Percentiles rank a stretch among this genome's conserved stretches.
Conservation (phyloP, 2,888 invertebrate species). For the Phalera bucephala region DNA sequence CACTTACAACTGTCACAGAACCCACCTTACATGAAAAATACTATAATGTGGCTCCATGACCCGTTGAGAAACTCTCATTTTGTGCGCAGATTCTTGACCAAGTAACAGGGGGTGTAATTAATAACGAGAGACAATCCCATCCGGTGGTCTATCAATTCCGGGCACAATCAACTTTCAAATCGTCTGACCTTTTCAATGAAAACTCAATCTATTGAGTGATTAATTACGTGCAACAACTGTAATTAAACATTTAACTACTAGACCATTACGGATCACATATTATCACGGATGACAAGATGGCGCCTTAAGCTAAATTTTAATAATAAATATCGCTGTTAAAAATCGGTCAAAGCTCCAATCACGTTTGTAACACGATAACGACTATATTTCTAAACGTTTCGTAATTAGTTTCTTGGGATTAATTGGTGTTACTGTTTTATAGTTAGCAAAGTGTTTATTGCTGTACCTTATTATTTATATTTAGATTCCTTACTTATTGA, state of each 20-base stretch:
- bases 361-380: conserved; percentile 25
- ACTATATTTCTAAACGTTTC: conserved; percentile 24
- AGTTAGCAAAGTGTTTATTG: conserved; percentile 23
- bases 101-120: no score
- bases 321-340: conserved; percentile 41
- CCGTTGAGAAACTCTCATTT: no score
- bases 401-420: conserved; percentile 22
- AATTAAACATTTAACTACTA: conserved; percentile 64
- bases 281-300: conserved; percentile 41
- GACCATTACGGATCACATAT: conserved; percentile 44
- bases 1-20: no score
- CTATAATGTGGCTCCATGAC: no score
- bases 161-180: conserved; percentile 30
- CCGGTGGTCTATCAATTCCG: no score
- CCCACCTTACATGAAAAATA: no score
- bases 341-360: conserved; percentile 39
- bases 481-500: no score
- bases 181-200: conserved; percentile 46
- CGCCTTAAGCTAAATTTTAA: conserved; percentile 49
- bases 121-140: no score
- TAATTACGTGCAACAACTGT: conserved; percentile 57
- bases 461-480: no score
- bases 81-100: no score
- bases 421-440: conserved; percentile 17
- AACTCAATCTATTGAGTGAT: conserved; percentile 64